These are phyloP conservation scores for Zaprionus kolodkinae DNA, from an alignment of 1,140 invertebrate species.

Conservation along the genomic window DNA sequence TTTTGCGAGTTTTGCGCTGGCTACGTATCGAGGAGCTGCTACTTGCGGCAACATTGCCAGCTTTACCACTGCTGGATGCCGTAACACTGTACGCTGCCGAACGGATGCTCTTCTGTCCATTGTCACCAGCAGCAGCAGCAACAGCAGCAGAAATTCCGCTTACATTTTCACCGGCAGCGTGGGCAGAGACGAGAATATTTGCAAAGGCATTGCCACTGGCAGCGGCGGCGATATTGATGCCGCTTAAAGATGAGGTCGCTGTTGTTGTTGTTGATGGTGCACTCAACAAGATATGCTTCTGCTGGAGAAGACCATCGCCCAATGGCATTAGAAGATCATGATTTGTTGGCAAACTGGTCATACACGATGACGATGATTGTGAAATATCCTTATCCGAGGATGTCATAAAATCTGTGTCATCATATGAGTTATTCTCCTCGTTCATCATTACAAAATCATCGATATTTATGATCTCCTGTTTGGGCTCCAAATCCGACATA, in stretches of 20 bases:
- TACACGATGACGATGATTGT: conserved; percentile 71
- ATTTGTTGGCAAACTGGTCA: conserved; percentile 59
- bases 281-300: conserved; percentile 61
- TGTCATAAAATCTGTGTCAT: conserved; percentile 84
- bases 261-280: conserved; percentile 36
- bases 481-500: conserved; percentile 73
- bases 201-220: conserved; percentile 82
- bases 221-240: no score
- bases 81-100: background rate
- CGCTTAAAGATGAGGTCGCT: conserved; percentile 1
- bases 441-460: conserved; percentile 84
- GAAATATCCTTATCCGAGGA: conserved; percentile 77
- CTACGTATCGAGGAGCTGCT: conserved; percentile 56
- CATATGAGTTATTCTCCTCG: conserved; percentile 81
- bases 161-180: conserved; percentile 16
- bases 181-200: conserved; percentile 72
- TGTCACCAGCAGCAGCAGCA: conserved; percentile 20
- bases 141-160: background rate
- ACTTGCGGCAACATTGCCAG: conserved; percentile 23
- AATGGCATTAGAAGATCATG: conserved; percentile 72
- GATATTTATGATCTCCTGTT: conserved; percentile 83
- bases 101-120: background rate
- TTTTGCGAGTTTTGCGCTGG: conserved; percentile 86
- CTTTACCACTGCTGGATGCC: conserved; percentile 71
- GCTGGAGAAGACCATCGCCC: conserved; percentile 65